A percentile compares a stretch with the other conserved stretches of the same genome.
These are phyloP conservation scores for Leptopilina drosophilae DNA, from an alignment of 2,888 invertebrate species.

Conservation along the genomic window DNA sequence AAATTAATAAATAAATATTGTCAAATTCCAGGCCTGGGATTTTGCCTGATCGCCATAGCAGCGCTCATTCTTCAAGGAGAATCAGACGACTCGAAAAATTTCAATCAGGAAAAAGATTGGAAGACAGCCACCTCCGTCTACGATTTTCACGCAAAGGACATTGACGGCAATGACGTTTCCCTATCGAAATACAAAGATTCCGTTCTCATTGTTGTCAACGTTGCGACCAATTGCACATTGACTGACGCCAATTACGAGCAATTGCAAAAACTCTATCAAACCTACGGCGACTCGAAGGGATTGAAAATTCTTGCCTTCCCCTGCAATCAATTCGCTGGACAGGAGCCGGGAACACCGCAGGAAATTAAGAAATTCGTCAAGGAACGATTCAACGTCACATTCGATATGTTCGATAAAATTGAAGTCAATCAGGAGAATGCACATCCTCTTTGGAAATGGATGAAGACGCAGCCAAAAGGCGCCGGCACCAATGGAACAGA, in stretches of 20 bases:
- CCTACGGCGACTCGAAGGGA: conserved; percentile 83
- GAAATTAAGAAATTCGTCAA: conserved; percentile 71
- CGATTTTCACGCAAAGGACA: conserved; percentile 89
- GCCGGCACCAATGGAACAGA: conserved; percentile 79
- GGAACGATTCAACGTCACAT: conserved; percentile 68
- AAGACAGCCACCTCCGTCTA: conserved; percentile 85
- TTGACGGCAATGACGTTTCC: conserved; percentile 88
- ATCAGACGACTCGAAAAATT: conserved; percentile 43
- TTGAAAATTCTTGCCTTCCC: conserved; percentile 83
- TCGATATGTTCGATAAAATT: conserved; percentile 75
- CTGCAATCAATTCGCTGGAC: conserved; percentile 82
- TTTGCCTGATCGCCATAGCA: background rate
- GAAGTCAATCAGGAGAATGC: conserved; percentile 76
- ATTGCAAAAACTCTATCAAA: conserved; percentile 85
- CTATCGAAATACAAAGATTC: conserved; percentile 88
- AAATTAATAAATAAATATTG: background rate
- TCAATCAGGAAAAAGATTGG: conserved; percentile 77
- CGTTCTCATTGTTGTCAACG: conserved; percentile 90
- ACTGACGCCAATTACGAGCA: conserved; percentile 90
- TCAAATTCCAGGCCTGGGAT: background rate
- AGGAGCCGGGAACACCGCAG: conserved; percentile 74
- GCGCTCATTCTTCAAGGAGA: background rate
- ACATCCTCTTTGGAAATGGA: conserved; percentile 77
- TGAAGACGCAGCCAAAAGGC: conserved; percentile 69
- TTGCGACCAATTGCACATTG: conserved; percentile 91